phyloP scores from a whole-genome alignment of 2,888 invertebrate species.

The Gnatocerus cornutus region DNA sequence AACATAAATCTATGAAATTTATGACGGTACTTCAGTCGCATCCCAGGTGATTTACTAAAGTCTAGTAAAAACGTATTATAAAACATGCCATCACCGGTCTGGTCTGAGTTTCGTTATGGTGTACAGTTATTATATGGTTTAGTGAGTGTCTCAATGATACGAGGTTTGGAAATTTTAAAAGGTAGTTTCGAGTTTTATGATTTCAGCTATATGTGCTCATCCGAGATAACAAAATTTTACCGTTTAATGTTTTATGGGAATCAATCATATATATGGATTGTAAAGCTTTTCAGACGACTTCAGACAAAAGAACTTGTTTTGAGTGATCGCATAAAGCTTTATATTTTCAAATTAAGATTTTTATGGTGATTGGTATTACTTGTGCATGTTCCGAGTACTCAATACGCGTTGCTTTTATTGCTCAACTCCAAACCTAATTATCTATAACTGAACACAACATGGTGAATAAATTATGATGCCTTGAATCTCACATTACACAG shows the following conservation, averaged over 20 bases:
- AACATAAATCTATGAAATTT: conserved; percentile 14
- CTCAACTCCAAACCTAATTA: conserved; percentile 45
- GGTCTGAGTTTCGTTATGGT: conserved; percentile 41
- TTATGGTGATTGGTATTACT: conserved; percentile 58
- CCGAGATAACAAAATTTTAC: conserved; percentile 59
- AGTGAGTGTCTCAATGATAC: conserved; percentile 54
- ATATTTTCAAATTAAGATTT: conserved; percentile 60
- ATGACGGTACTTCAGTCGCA: conserved; percentile 30
- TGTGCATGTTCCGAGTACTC: conserved; percentile 27
- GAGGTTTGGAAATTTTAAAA: conserved; percentile 60
- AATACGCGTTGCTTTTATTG: conserved; percentile 40
- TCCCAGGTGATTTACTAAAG: conserved; percentile 42
- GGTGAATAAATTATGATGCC: conserved; percentile 46
- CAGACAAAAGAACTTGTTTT: conserved; percentile 53
- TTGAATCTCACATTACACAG: conserved; percentile 31
- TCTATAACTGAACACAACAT: conserved; percentile 41
- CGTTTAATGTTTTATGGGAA: conserved; percentile 57
- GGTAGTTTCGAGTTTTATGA: conserved; percentile 60
- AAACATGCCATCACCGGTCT: conserved; percentile 39
- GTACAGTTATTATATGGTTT: conserved; percentile 57
- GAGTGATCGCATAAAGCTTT: conserved; percentile 56
- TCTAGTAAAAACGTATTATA: conserved; percentile 21
- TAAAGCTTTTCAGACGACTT: conserved; percentile 52
- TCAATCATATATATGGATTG: conserved; percentile 59
- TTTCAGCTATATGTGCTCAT: conserved; percentile 51